phyloP scores from a whole-genome alignment of 2,888 invertebrate species.

The Chydorus sphaericus region DNA sequence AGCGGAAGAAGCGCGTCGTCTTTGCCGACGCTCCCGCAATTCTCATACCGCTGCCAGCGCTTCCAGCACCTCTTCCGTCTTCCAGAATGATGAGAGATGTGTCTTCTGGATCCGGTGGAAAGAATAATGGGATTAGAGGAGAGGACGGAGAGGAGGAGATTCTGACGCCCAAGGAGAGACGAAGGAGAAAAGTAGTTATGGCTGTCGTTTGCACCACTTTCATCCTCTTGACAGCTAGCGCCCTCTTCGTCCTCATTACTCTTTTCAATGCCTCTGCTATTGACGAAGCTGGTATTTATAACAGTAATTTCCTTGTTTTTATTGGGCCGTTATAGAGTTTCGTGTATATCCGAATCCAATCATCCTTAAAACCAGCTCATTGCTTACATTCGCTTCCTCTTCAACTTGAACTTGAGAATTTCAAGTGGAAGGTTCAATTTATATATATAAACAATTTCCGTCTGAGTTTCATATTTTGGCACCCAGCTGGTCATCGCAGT shows the following conservation, averaged over 20 bases:
- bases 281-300: conserved; percentile 15
- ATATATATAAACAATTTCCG: too few relatives aligned
- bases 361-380: too few relatives aligned
- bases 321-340: too few relatives aligned
- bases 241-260: conserved; percentile 61
- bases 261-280: conserved; percentile 27
- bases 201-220: conserved; percentile 55
- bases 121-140: neutral
- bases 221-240: conserved; percentile 54
- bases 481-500: too few relatives aligned
- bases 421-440: too few relatives aligned
- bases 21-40: conserved; percentile 9
- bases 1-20: conserved; percentile 12
- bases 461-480: too few relatives aligned
- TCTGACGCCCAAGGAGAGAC: conserved; percentile 38
- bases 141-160: conserved; percentile 33
- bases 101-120: neutral
- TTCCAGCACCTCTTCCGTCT: neutral
- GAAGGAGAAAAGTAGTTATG: conserved; percentile 51
- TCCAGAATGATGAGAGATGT: neutral
- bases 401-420: too few relatives aligned
- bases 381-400: too few relatives aligned
- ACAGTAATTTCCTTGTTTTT: too few relatives aligned
- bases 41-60: neutral
- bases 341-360: too few relatives aligned